Base-by-base conservation (phyloP, 2,888 invertebrate species). In the Meta bourneti region DNA sequence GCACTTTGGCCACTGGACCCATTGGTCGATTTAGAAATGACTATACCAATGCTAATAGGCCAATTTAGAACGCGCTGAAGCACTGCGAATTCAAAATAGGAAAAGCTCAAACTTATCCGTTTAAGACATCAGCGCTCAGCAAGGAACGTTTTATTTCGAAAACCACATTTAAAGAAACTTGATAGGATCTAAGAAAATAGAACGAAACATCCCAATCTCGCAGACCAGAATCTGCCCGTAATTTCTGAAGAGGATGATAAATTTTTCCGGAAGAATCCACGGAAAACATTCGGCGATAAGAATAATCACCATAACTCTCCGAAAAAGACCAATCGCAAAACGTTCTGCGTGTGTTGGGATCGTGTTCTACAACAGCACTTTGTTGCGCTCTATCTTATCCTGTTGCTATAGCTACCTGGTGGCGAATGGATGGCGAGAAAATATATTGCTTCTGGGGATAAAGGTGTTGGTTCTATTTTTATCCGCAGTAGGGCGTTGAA, bases 401-500 rank as follows among this genome's bases (percentile, higher is more conserved):
- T 51, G 83, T 69, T 89, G 54, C 89, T 48, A 89, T 89, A 78
- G 89, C 52, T 83, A 83, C 89, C 86, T 79, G 86, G 74, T 77
- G 49, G 20, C 48, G 77, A 85, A 85, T 72, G 61, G 78, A 83
- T 77, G 83, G 69, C 20, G 71, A 20, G 80, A 61, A 72, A 80
- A 87, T 70, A 80, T 82, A 89, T 89, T 69, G 81, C 75, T 51
- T 74, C 51, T n/a, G 75, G 9, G 61, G 88, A 89, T 81, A 89
- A 61, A 61, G 81, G 88, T 89, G 88, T 81, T 82, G 77, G 20
- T 49, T 77, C 89, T 83, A 89, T 89, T 89, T 89, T 83, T 89
- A 83, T 71, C 89, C 20, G 61, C 11, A 34, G n/a, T n/a, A 49
- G 8, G 70, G 70, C 16, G 34, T 34, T 34, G 20, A 49, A 7